Evolutionary conservation across 2,113 vertebrate species (phyloP).

Genomic region (Sapayoa aenigma): DNA sequence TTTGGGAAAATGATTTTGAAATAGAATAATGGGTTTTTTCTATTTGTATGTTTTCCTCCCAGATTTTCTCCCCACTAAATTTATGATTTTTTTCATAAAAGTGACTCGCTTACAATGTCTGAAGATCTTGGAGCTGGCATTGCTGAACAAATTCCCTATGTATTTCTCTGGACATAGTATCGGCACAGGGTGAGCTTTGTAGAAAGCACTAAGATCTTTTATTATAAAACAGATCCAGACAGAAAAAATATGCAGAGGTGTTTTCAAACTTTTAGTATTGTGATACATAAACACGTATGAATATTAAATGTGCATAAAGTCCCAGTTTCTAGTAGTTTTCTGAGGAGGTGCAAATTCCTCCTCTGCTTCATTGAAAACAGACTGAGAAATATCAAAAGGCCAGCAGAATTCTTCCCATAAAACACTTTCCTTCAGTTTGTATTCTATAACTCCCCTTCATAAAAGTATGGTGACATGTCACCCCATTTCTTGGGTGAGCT

Average conservation of each 20-base stretch:
- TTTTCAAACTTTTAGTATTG: not conserved
- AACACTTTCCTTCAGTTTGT: not conserved
- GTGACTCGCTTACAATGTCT: not conserved
- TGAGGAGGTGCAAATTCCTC: not conserved
- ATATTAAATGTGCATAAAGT: not conserved
- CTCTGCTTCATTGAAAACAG: not conserved
- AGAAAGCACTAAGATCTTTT: not conserved
- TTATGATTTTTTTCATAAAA: not conserved
- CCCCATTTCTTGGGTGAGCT: not conserved
- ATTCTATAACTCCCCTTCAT: not conserved
- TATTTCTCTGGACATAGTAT: not conserved
- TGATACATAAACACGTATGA: not conserved
- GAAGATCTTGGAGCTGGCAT: not conserved
- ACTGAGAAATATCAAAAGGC: not conserved
- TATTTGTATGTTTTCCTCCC: not conserved
- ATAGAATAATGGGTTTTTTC: not conserved
- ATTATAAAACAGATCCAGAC: not conserved
- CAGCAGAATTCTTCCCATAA: not conserved
- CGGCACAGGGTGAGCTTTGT: not conserved
- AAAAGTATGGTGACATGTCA: accelerated
- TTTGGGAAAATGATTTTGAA: not conserved
- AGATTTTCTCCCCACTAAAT: not conserved
- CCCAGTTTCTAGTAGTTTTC: not conserved
- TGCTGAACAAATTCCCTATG: not conserved
- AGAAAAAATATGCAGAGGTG: not conserved